These are phyloP conservation scores for Sinelater perroti DNA, from an alignment of 2,888 invertebrate genomes.

Conservation along the genomic window DNA sequence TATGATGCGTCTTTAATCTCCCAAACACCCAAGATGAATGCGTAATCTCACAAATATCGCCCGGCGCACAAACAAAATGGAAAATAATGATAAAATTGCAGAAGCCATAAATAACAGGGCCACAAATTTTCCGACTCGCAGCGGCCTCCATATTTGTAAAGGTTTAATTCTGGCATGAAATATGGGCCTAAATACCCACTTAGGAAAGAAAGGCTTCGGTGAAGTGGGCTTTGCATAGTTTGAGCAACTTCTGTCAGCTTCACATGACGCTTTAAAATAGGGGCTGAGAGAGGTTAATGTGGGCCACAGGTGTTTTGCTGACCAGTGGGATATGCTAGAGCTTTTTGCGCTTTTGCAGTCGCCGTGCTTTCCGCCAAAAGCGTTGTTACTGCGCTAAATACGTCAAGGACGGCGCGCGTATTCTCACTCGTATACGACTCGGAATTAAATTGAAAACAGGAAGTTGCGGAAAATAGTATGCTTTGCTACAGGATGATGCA, in stretches of 20 bases:
- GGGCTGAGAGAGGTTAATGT: constrained; percentile 24
- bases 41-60: not conserved
- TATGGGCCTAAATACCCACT: constrained; percentile 11
- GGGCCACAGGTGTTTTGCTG: constrained; percentile 34
- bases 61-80: not conserved
- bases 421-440: too few relatives aligned
- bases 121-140: not conserved
- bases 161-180: constrained; percentile 14
- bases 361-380: too few relatives aligned
- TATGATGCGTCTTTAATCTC: not conserved
- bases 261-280: constrained; percentile 17
- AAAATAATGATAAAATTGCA: constrained; percentile 1
- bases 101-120: constrained; percentile 3
- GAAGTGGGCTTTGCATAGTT: constrained; percentile 19
- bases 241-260: constrained; percentile 15
- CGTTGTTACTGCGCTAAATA: too few relatives aligned
- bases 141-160: not conserved
- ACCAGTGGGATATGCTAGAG: constrained; percentile 27
- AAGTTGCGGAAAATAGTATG: too few relatives aligned
- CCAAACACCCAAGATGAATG: not conserved
- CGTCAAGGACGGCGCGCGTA: too few relatives aligned
- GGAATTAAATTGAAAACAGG: too few relatives aligned
- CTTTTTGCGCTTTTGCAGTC: too few relatives aligned
- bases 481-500: too few relatives aligned
- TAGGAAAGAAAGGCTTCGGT: constrained; percentile 9